phyloP scores from a whole-genome alignment of 2,113 vertebrate species.

The Phoxinus phoxinus region DNA sequence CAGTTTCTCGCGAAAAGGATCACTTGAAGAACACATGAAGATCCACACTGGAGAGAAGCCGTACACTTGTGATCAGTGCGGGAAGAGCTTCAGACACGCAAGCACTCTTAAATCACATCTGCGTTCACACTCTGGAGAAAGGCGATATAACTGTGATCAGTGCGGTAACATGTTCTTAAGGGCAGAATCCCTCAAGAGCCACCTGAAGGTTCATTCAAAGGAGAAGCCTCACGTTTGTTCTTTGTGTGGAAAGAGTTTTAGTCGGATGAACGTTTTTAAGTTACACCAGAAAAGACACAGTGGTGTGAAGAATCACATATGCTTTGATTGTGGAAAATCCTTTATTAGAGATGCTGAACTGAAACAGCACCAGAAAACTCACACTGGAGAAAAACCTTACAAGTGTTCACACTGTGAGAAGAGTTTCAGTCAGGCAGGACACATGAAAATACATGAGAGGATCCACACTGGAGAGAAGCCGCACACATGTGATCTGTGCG shows the following conservation, averaged over 20 bases:
- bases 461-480: neutral
- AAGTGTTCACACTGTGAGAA: neutral
- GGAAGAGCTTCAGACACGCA: neutral
- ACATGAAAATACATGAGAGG: neutral
- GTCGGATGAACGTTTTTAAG: neutral
- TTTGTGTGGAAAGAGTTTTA: slow-evolving; percentile 7
- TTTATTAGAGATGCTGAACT: neutral
- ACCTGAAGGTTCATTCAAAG: neutral
- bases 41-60: slow-evolving; percentile 2
- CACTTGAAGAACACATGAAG: neutral
- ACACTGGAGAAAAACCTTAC: neutral
- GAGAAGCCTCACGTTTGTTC: slow-evolving; percentile 1
- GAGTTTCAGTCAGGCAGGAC: neutral
- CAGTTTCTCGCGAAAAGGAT: neutral
- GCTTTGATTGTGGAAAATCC: neutral
- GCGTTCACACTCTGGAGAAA: neutral
- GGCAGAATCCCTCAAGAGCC: neutral
- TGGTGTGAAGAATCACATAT: neutral
- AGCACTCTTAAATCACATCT: neutral
- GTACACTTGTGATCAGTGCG: neutral
- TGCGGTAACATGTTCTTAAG: neutral
- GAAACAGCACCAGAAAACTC: neutral
- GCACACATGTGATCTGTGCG: neutral
- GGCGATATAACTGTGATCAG: neutral
- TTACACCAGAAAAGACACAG: neutral